A percentile compares a stretch with the other conserved stretches of the same genome.
These are phyloP conservation scores for Anaspis maculata DNA, from an alignment of 2,888 invertebrate genomes.

Conservation along the genomic window DNA sequence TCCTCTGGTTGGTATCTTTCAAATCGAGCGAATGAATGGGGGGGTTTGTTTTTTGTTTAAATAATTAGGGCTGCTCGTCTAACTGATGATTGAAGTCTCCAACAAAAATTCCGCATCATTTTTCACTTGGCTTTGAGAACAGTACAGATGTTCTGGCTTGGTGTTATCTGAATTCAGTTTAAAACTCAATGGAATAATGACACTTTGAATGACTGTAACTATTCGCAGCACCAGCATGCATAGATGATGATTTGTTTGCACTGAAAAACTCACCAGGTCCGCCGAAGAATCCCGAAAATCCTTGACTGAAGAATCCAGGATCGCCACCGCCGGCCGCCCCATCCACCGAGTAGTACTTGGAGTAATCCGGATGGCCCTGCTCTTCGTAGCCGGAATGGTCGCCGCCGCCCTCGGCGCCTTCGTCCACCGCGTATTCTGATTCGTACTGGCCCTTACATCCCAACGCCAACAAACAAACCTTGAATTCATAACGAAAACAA, in stretches of 20 bases:
- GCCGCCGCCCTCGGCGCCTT: slow-evolving; percentile 22
- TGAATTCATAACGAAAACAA: slow-evolving; percentile 10
- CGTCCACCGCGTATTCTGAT: slow-evolving; percentile 21
- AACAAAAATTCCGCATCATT: too few species aligned
- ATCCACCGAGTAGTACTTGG: slow-evolving; percentile 33
- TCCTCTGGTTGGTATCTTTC: too few species aligned
- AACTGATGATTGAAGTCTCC: too few species aligned
- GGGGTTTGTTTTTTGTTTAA: too few species aligned
- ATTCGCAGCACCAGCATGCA: too few species aligned
- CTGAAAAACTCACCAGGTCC: slow-evolving; percentile 20
- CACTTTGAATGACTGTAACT: slow-evolving; percentile 7
- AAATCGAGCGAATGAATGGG: too few species aligned
- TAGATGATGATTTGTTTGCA: too few species aligned
- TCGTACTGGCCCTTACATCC: slow-evolving; percentile 26
- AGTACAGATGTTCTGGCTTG: too few species aligned
- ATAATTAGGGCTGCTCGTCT: too few species aligned
- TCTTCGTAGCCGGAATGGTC: slow-evolving; percentile 22
- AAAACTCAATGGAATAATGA: too few species aligned
- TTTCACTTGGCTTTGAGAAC: too few species aligned
- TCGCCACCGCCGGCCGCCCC: slow-evolving; percentile 15
- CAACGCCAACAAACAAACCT: slow-evolving; percentile 24
- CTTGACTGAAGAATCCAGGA: slow-evolving; percentile 42
- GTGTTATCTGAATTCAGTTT: too few species aligned
- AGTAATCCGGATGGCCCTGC: slow-evolving; percentile 31
- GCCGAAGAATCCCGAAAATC: slow-evolving; percentile 48